phyloP scores from a whole-genome alignment of 2,797 vertebrate genomes.

The Chaetodon trifasciatus region DNA sequence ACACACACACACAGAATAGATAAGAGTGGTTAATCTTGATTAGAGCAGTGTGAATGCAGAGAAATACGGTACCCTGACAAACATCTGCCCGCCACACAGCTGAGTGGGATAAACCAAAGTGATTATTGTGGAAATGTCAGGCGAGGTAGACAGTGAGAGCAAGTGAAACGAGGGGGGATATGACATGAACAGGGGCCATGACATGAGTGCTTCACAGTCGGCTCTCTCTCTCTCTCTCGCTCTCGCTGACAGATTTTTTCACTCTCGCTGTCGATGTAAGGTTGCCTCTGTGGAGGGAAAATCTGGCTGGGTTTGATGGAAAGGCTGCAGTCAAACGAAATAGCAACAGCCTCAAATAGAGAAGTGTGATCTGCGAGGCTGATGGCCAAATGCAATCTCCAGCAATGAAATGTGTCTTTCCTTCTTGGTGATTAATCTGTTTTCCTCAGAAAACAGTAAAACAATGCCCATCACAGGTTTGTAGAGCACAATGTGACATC shows the following conservation, averaged over 20 bases:
- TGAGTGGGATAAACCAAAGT: constrained; percentile 85
- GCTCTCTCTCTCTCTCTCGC: constrained; percentile 41
- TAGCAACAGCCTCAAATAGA: constrained; percentile 16
- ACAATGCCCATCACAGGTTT: neutral
- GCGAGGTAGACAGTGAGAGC: constrained; percentile 75
- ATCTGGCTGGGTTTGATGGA: constrained; percentile 48
- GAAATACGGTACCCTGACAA: constrained; percentile 81
- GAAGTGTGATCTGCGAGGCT: constrained; percentile 10
- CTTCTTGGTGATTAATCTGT: neutral
- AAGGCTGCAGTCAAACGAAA: constrained; percentile 44
- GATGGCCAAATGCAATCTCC: neutral
- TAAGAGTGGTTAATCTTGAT: constrained; percentile 83
- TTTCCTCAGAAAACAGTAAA: neutral
- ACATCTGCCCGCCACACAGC: constrained; percentile 82
- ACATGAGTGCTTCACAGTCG: constrained; percentile 78
- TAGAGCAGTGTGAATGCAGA: constrained; percentile 79
- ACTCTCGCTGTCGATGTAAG: constrained; percentile 52
- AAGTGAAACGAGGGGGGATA: constrained; percentile 65
- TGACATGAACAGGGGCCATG: constrained; percentile 66
- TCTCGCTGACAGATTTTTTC: constrained; percentile 70
- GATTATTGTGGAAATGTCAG: constrained; percentile 86
- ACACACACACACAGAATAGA: constrained; percentile 55
- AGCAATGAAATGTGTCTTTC: neutral
- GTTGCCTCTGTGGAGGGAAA: constrained; percentile 66
- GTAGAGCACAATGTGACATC: neutral